These are phyloP conservation scores for Cancer borealis DNA, from an alignment of 2,888 invertebrate species.

Conservation along the genomic window DNA sequence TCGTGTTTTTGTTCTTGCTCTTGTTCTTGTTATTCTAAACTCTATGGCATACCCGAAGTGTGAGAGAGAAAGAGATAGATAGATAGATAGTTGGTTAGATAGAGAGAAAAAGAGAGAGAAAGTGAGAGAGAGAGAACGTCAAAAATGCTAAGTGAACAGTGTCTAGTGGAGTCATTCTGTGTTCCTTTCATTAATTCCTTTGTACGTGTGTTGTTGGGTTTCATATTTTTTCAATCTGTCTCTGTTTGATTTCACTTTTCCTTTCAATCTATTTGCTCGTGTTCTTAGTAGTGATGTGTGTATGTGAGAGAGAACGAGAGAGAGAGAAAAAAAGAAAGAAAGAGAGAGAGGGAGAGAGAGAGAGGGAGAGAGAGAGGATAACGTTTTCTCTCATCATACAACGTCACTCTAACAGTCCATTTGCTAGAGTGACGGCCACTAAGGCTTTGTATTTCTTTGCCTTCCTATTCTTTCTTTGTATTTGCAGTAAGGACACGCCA, in stretches of 20 bases:
- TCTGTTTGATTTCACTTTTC: too few species aligned
- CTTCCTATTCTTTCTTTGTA: neutral
- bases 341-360: conserved; percentile 10
- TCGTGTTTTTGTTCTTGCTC: neutral
- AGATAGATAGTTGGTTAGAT: neutral
- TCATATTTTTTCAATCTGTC: too few species aligned
- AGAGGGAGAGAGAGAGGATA: neutral
- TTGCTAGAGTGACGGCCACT: neutral
- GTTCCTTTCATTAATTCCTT: too few species aligned
- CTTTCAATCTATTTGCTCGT: too few species aligned
- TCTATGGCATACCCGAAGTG: neutral
- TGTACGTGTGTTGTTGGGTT: too few species aligned
- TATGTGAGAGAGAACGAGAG: neutral
- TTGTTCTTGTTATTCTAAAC: neutral
- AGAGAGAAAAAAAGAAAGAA: conserved; percentile 8
- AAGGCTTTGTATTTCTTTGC: neutral
- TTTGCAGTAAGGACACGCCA: neutral
- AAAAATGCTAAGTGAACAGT: too few species aligned
- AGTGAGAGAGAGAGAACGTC: neutral
- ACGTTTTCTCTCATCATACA: neutral
- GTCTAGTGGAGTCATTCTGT: too few species aligned
- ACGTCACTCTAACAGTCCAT: conserved; percentile 5
- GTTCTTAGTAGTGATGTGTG: neutral
- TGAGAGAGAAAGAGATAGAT: neutral
- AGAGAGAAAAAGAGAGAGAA: neutral